A percentile compares a stretch with the other conserved stretches of the same genome.
Conservation (phyloP, 53 echinoderm and acorn worm species). For the Temnopleurus reevesii region DNA sequence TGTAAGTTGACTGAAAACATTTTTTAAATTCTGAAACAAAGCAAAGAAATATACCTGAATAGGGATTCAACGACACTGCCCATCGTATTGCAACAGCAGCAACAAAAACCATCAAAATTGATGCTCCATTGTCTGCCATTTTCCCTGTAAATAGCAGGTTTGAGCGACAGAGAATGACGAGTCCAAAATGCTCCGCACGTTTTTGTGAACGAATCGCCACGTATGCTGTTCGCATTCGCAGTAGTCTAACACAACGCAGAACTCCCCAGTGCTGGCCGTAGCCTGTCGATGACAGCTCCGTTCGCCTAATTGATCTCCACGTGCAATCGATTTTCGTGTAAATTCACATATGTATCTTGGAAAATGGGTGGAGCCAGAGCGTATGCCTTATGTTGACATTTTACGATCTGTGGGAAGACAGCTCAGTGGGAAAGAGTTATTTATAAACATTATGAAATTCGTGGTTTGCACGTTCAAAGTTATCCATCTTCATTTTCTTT, state of each 20-base stretch:
- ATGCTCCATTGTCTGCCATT: slow-evolving; percentile 1
- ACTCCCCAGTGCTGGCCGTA: background rate
- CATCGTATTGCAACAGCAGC: slow-evolving; percentile 71
- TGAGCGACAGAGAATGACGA: background rate
- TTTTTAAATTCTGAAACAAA: background rate
- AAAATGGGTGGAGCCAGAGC: slow-evolving; percentile 14
- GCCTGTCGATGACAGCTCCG: background rate
- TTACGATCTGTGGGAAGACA: too few species aligned
- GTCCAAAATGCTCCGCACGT: background rate
- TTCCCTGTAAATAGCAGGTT: background rate
- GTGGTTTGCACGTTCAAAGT: background rate
- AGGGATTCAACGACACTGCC: slow-evolving; percentile 78
- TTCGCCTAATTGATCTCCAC: background rate
- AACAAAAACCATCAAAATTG: slow-evolving; percentile 21
- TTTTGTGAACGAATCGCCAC: background rate
- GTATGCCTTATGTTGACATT: background rate
- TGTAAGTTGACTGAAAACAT: background rate
- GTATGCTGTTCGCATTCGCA: background rate
- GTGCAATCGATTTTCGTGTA: background rate
- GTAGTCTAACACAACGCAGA: background rate
- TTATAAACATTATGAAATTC: slow-evolving; percentile 17
- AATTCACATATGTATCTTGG: background rate
- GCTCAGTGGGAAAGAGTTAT: background rate
- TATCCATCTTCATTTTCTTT: too few species aligned
- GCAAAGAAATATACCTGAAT: slow-evolving; percentile 72